Evolutionary conservation across 2,888 invertebrate genomes (phyloP).

Genomic region (Athripsodes cinereus): DNA sequence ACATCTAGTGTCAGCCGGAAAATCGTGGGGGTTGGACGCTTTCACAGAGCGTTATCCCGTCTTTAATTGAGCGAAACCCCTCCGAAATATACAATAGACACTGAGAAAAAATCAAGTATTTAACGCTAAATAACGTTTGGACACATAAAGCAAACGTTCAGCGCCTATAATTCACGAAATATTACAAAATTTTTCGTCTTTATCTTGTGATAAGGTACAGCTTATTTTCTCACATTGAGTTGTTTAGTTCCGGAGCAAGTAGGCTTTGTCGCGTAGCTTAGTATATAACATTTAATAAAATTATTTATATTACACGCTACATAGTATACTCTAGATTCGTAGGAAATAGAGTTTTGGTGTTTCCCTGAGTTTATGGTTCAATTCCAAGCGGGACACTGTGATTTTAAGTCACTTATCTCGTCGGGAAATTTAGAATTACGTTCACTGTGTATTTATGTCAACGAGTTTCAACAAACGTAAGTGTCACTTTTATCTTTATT

Average conservation of each 20-base stretch:
- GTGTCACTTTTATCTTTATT: conserved; percentile 5
- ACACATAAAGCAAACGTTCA: too few species aligned
- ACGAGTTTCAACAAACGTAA: neutral
- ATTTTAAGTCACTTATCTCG: too few species aligned
- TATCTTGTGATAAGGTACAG: neutral
- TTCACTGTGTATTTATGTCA: neutral
- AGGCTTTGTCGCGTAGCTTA: neutral
- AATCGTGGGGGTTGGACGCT: conserved; percentile 23
- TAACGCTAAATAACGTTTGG: too few species aligned
- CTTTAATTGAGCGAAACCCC: conserved; percentile 13
- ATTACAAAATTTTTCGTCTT: neutral
- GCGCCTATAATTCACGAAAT: neutral
- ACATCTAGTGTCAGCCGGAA: conserved; percentile 30
- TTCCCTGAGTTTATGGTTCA: conserved; percentile 12
- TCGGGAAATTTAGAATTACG: too few species aligned
- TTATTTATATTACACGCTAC: neutral
- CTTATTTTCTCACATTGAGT: conserved; percentile 1
- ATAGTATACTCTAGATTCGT: neutral
- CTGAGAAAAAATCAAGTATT: neutral
- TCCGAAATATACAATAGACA: conserved; percentile 13
- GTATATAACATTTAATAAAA: too few species aligned
- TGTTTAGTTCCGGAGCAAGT: conserved; percentile 10
- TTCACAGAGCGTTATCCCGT: conserved; percentile 14
- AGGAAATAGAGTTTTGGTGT: conserved; percentile 16
- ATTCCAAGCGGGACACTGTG: neutral